phyloP scores from a whole-genome alignment of 1,140 invertebrate genomes.

The Helicorthomorpha holstii region DNA sequence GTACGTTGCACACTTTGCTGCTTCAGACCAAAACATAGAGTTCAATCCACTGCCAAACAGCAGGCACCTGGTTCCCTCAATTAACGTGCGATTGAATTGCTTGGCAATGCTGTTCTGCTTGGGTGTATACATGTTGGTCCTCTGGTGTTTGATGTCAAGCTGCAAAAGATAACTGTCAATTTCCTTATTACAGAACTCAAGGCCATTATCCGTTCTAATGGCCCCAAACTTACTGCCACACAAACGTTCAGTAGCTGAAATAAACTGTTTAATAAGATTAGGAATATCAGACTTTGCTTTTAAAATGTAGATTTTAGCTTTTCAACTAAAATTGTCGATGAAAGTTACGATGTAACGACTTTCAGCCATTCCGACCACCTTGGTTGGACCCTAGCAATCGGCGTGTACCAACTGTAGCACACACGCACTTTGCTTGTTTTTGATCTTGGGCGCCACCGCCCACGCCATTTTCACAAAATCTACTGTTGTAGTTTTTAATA shows the following conservation, averaged over 20 bases:
- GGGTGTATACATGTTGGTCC: slow-evolving; percentile 2
- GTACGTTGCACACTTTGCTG: neutral
- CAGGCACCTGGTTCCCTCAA: slow-evolving; percentile 8
- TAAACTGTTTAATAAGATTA: neutral
- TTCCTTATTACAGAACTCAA: slow-evolving; percentile 6
- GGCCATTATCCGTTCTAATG: slow-evolving; percentile 7
- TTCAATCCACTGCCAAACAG: neutral
- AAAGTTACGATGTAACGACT: neutral
- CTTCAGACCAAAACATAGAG: neutral
- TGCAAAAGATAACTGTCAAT: neutral
- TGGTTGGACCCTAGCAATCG: neutral
- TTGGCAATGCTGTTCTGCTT: slow-evolving; percentile 5
- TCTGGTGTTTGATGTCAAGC: slow-evolving; percentile 2
- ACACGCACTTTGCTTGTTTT: neutral
- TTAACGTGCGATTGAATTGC: slow-evolving; percentile 4
- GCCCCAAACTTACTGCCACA: neutral
- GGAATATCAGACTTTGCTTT: neutral
- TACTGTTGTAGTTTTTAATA: neutral
- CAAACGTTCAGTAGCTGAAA: neutral
- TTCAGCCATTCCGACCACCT: neutral
- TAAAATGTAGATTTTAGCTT: neutral
- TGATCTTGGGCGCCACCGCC: neutral
- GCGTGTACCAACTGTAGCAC: neutral
- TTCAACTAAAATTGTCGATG: neutral
- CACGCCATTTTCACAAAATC: neutral